Evolutionary conservation across 2,113 vertebrate genomes (phyloP).

Genomic region (Antigone vipio): DNA sequence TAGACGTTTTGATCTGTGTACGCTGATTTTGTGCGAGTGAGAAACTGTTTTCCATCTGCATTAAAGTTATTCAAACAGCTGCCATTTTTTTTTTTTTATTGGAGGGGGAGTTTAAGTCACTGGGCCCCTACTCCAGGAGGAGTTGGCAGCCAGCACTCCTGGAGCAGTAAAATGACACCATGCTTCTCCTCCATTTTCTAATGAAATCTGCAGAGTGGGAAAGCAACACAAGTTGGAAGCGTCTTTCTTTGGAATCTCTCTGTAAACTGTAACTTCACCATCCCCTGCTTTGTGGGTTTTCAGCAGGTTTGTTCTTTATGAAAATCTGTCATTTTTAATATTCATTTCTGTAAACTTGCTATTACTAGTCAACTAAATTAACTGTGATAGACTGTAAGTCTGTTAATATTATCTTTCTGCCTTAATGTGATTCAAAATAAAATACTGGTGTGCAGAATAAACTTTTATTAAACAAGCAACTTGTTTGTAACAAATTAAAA

Average conservation of each 20-base stretch:
- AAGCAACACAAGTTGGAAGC: slow-evolving; percentile 73
- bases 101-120: slow-evolving; percentile 37
- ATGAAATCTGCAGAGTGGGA: slow-evolving; percentile 72
- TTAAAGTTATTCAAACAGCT: slow-evolving; percentile 57
- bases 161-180: slow-evolving; percentile 74
- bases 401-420: neutral
- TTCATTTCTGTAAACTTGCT: neutral
- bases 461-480: neutral
- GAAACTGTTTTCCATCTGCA: slow-evolving; percentile 8
- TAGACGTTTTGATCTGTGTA: neutral
- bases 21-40: neutral
- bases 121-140: slow-evolving; percentile 67
- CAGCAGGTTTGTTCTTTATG: slow-evolving; percentile 63
- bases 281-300: slow-evolving; percentile 31
- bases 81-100: slow-evolving; percentile 34
- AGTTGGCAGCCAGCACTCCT: slow-evolving; percentile 64
- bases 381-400: neutral
- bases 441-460: neutral
- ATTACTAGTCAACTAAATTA: neutral
- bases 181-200: slow-evolving; percentile 75
- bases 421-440: neutral
- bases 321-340: neutral
- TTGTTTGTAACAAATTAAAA: neutral
- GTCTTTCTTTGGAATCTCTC: slow-evolving; percentile 61
- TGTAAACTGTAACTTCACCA: slow-evolving; percentile 18